Conservation (phyloP, 2,797 vertebrate species). For the Erpetoichthys calabaricus region DNA sequence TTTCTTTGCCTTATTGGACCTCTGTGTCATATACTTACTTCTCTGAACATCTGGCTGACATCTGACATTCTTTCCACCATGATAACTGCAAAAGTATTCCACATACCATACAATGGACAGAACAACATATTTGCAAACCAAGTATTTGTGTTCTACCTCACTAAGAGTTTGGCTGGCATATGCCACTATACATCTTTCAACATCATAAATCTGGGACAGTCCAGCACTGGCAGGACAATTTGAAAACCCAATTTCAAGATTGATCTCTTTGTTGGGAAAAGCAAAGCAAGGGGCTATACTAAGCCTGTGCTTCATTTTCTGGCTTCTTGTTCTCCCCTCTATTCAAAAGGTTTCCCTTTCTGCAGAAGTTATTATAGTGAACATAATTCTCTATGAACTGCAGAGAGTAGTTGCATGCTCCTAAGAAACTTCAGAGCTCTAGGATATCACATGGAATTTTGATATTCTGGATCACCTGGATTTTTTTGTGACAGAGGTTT, state of each 20-base stretch:
- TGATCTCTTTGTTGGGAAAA: conserved; percentile 4
- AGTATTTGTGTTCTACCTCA: conserved; percentile 2
- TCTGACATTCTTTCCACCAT: conserved; percentile 5
- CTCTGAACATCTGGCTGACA: conserved; percentile 1
- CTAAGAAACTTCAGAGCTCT: conserved; percentile 12
- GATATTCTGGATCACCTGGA: not conserved
- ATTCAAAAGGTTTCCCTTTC: conserved; percentile 5
- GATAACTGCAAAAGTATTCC: conserved; percentile 6
- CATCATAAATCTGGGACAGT: conserved; percentile 10
- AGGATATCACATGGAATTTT: not conserved
- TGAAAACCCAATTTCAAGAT: conserved; percentile 10
- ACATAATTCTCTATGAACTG: conserved; percentile 12
- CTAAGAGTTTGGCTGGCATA: conserved; percentile 12
- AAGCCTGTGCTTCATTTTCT: conserved; percentile 5
- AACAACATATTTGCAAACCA: conserved; percentile 8
- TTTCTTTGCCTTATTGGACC: conserved; percentile 10
- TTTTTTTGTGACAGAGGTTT: not conserved
- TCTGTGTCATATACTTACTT: conserved; percentile 12
- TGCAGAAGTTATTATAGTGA: conserved; percentile 7
- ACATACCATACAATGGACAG: conserved; percentile 7
- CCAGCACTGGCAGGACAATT: not conserved
- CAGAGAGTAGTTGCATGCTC: conserved; percentile 14
- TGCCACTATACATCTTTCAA: conserved; percentile 3
- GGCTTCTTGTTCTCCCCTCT: conserved; percentile 1
- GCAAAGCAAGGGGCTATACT: conserved; percentile 5